Conservation (phyloP, 2,888 invertebrate species). For the Nemotelus nigrinus region DNA sequence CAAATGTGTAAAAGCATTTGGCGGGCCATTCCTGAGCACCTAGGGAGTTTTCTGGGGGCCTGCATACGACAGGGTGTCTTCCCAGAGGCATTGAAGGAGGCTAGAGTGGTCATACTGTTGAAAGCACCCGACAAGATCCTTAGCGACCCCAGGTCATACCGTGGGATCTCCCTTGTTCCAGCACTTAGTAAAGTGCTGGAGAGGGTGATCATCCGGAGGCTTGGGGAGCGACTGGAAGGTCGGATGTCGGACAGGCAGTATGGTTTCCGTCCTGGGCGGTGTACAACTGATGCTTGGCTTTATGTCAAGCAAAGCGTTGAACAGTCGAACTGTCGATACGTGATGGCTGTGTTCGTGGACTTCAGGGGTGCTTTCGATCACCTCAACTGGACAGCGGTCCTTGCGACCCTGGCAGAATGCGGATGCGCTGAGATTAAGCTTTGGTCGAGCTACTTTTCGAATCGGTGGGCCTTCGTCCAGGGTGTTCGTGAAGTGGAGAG, state of each 20-base stretch:
- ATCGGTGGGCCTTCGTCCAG: not conserved
- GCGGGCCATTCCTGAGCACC: no score
- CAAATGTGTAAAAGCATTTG: no score
- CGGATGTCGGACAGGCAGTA: not conserved
- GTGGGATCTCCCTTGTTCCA: not conserved
- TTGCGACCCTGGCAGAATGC: not conserved
- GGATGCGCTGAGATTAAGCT: not conserved
- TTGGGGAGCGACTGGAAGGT: not conserved
- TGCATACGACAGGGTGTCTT: not conserved
- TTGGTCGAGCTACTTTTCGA: not conserved
- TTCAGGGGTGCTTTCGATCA: not conserved
- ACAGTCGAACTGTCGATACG: not conserved
- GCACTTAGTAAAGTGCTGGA: constrained; percentile 3
- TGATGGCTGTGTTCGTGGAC: not conserved
- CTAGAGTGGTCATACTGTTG: not conserved
- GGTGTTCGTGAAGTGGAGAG: not conserved
- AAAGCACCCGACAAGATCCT: not conserved
- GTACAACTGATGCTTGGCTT: not conserved
- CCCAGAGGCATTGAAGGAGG: not conserved
- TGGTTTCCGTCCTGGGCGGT: not conserved
- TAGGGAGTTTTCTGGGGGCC: no score
- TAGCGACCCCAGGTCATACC: not conserved
- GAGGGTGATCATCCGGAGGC: not conserved
- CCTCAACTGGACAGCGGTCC: not conserved
- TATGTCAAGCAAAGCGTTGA: not conserved